A percentile compares a stretch with the other conserved stretches of the same genome.
Conservation (phyloP, 1,140 invertebrate genomes). For the Eulimnadia texana region DNA sequence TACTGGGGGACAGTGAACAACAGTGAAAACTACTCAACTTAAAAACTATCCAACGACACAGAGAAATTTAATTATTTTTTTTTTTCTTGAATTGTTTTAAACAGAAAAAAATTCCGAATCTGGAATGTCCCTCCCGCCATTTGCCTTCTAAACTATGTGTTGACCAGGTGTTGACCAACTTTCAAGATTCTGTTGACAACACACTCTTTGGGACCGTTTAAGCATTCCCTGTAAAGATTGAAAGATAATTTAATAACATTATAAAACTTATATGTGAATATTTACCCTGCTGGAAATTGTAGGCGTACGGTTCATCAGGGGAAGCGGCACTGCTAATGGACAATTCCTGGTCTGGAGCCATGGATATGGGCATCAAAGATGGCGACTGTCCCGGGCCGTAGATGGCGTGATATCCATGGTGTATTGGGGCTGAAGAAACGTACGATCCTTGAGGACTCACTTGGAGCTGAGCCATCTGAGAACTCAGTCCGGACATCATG, state of each 20-base stretch:
- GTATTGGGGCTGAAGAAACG: neutral
- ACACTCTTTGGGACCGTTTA: too few species aligned
- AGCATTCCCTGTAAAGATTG: too few species aligned
- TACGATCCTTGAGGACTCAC: neutral
- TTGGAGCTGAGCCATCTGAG: slow-evolving; percentile 48
- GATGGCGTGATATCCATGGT: neutral
- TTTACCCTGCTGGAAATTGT: neutral
- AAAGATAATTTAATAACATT: too few species aligned
- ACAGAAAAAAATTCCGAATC: neutral
- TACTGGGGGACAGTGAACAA: too few species aligned
- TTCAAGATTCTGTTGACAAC: too few species aligned
- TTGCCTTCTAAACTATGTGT: too few species aligned
- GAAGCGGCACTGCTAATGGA: slow-evolving; percentile 1
- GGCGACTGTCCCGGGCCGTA: slow-evolving; percentile 2
- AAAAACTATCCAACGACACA: neutral
- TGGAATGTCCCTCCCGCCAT: neutral
- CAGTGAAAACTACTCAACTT: too few species aligned
- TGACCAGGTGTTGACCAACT: too few species aligned
- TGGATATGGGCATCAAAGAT: neutral
- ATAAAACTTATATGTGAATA: too few species aligned
- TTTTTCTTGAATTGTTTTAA: neutral
- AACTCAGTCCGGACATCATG: slow-evolving; percentile 40
- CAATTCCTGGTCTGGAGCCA: neutral
- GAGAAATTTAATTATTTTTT: neutral
- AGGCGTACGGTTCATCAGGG: slow-evolving; percentile 3